A percentile compares a stretch with the other conserved stretches of the same genome.
Conservation (phyloP, 35 echinoderm and acorn worm genomes). For the Hemicentrotus pulcherrimus region DNA sequence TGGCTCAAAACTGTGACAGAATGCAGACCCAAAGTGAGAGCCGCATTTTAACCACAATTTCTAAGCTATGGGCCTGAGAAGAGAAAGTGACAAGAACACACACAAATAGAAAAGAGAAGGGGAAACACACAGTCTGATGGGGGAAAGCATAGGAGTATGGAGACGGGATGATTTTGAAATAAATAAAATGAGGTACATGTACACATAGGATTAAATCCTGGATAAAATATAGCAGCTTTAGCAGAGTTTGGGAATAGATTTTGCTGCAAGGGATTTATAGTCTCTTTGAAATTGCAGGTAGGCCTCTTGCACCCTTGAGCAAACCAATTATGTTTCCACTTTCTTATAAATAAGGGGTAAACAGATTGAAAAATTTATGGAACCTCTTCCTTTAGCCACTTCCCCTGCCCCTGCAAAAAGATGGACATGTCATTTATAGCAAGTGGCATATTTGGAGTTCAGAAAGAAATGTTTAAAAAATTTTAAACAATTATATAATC, state of each 20-base stretch:
- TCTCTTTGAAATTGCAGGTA: not conserved
- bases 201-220: not conserved
- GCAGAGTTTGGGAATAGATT: not conserved
- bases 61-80: too few species aligned
- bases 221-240: not conserved
- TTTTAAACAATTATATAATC: too few species aligned
- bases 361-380: not conserved
- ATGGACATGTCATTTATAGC: too few species aligned
- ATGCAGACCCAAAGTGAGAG: not conserved
- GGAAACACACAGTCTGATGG: not conserved
- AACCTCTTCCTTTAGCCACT: not conserved
- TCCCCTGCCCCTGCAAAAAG: not conserved
- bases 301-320: not conserved
- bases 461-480: too few species aligned
- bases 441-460: too few species aligned
- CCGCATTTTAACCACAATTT: too few species aligned
- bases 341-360: not conserved
- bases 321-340: not conserved
- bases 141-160: not conserved
- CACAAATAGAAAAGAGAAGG: not conserved
- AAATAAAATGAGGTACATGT: not conserved
- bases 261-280: not conserved
- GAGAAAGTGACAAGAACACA: not conserved
- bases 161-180: not conserved
- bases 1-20: not conserved